A percentile compares a stretch with the other conserved stretches of the same genome.
Evolutionary conservation across 2,113 vertebrate genomes (phyloP).

Genomic region (Myiozetetes cayanensis): DNA sequence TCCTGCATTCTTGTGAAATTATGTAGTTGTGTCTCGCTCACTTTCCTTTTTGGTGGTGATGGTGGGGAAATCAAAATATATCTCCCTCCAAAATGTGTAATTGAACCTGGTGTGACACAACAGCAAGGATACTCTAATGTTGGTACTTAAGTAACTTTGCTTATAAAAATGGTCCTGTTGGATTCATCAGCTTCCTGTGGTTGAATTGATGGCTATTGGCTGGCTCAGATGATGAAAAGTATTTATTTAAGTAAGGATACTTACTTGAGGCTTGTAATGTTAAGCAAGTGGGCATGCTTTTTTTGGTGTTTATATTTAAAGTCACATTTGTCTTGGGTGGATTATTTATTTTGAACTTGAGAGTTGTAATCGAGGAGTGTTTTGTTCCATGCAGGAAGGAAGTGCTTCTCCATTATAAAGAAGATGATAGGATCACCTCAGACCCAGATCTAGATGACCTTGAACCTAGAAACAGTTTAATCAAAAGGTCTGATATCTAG

Average conservation of each 20-base stretch:
- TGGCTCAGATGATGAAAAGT: neutral
- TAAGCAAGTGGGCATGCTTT: neutral
- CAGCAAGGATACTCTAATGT: neutral
- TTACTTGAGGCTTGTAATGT: neutral
- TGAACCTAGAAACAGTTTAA: neutral
- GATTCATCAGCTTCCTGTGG: neutral
- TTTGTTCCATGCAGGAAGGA: neutral
- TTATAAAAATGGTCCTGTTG: neutral
- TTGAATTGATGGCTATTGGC: neutral
- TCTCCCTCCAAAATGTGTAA: neutral
- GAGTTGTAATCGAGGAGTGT: neutral
- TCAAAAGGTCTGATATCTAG: neutral
- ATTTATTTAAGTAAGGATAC: neutral
- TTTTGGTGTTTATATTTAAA: neutral
- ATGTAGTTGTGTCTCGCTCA: neutral
- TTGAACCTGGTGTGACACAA: neutral
- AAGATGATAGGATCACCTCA: neutral
- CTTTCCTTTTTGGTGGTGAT: neutral
- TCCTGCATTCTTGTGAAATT: neutral
- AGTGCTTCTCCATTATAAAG: neutral
- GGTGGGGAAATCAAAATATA: neutral
- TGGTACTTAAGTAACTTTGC: neutral
- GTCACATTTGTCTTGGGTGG: neutral
- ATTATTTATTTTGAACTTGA: neutral
- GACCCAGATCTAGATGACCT: neutral